Evolutionary conservation across 2,888 invertebrate genomes (phyloP), one percentile per base, ranked within the genome.

Genomic region (Chrysolina americana): DNA sequence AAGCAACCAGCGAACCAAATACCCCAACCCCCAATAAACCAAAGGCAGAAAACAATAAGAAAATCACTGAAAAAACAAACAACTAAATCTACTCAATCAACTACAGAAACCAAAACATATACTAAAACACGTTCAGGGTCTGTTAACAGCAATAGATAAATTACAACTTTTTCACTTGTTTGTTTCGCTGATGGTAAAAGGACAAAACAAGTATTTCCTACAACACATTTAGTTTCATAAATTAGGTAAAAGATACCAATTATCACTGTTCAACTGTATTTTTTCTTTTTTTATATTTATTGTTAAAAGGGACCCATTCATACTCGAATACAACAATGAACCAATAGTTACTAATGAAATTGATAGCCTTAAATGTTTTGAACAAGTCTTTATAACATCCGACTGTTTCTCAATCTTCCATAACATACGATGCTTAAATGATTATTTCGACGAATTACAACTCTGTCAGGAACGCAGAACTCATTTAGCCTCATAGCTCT

Each of bases 371-470:
- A n/a, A n/a, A 28, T 13, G 23, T 28, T 28, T 63, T 13, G 10
- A 63, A 63, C 28, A 63, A 63, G 28, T 63, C 62, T 63, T 63
- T 36, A 36, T 36, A 9, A 63, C 28, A 15, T 47, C 47, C 15
- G 47, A n/a, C n/a, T 63, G 23, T 63, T n/a, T 63, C 28, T 63
- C 36, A 63, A 63, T 63, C 10, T 63, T 63, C 28, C 62, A 63
- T 63, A 23, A 63, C 28, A 63, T 47, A 47, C 47, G 47, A 47
- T 63, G 36, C 28, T 63, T 23, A 10, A 21, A 62, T 23, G 8
- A 62, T 5, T 10, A 19, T 23, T 63, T 63, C n/a, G 62, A 63
- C 15, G 62, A 63, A 28, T 63, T 63, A 63, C 28, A 63, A 28
- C 62, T 36, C n/a, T 63, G 28, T 63, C 62, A 36, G 36, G 36